phyloP scores from a whole-genome alignment of 2,797 vertebrate genomes.

The Acanthurus leucopareius region DNA sequence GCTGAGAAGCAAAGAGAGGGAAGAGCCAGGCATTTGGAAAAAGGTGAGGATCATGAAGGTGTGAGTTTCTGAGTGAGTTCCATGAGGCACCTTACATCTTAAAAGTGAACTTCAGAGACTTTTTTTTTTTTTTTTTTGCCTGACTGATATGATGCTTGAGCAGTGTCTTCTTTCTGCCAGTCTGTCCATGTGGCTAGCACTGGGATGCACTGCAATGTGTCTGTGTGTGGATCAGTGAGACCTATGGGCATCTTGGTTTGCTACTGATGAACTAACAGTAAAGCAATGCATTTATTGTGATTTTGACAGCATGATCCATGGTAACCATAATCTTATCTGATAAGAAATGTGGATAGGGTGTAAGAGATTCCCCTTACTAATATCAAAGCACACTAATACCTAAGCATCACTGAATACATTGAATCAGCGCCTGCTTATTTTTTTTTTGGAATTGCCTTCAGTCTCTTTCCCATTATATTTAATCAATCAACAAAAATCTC shows the following conservation, averaged over 20 bases:
- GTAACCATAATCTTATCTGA: constrained; percentile 26
- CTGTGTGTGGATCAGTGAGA: constrained; percentile 14
- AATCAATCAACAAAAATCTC: too few species aligned
- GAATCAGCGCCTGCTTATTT: background rate
- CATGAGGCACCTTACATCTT: background rate
- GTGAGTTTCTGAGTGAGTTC: constrained; percentile 2
- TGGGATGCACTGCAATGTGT: constrained; percentile 23
- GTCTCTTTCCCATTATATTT: background rate
- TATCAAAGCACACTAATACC: constrained; percentile 1
- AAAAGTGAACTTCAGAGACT: background rate
- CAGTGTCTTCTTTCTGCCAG: background rate
- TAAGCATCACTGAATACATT: background rate
- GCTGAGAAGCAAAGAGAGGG: constrained; percentile 43
- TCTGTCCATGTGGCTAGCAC: constrained; percentile 8
- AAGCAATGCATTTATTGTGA: constrained; percentile 19
- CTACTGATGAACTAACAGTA: constrained; percentile 17
- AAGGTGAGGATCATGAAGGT: constrained; percentile 8
- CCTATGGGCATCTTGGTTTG: constrained; percentile 5
- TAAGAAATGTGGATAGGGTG: constrained; percentile 20
- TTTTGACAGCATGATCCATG: constrained; percentile 6
- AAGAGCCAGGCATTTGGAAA: constrained; percentile 14
- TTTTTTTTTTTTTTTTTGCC: background rate
- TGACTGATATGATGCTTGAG: background rate
- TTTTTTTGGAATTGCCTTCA: constrained; percentile 1
- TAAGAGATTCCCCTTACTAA: constrained; percentile 11